Percentiles rank a stretch among this genome's conserved stretches.
phyloP scores from a whole-genome alignment of 2,888 invertebrate genomes.

The Callyntrura guangdongensis region DNA sequence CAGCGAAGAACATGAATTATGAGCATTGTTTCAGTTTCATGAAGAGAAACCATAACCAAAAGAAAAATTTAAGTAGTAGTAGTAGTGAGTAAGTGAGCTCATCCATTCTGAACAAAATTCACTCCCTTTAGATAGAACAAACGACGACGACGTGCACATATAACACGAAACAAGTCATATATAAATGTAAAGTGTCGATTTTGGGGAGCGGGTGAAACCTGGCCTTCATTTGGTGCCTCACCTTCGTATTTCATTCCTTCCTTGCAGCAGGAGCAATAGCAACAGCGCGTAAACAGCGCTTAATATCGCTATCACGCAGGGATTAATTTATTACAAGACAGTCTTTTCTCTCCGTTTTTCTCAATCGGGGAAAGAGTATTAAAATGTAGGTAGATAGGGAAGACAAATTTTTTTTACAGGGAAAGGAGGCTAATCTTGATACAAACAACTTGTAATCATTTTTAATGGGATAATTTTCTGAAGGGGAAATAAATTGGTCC shows the following conservation, averaged over 20 bases:
- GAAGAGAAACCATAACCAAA: constrained; percentile 6
- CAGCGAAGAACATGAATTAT: constrained; percentile 40
- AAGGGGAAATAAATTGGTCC: constrained; percentile 46
- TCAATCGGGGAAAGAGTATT: neutral
- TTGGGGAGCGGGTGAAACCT: constrained; percentile 34
- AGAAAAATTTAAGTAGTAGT: neutral
- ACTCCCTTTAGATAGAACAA: neutral
- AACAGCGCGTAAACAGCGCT: neutral
- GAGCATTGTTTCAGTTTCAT: constrained; percentile 52
- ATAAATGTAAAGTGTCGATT: constrained; percentile 33
- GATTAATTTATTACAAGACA: constrained; percentile 35
- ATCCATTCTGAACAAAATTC: constrained; percentile 38
- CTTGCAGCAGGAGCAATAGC: neutral
- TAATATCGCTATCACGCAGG: neutral
- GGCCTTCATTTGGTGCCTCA: constrained; percentile 35
- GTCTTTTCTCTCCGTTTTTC: neutral
- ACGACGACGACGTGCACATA: neutral
- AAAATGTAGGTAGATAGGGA: constrained; percentile 11
- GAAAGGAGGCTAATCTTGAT: constrained; percentile 39
- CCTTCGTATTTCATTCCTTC: constrained; percentile 30
- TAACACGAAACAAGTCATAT: constrained; percentile 3
- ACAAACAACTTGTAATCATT: constrained; percentile 46
- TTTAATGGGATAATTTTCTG: constrained; percentile 54
- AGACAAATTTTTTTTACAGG: constrained; percentile 17
- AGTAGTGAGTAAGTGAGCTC: constrained; percentile 41